Evolutionary conservation across 2,888 invertebrate species (phyloP), one percentile per base, ranked within the genome.

Genomic region (Parnassius orleans): DNA sequence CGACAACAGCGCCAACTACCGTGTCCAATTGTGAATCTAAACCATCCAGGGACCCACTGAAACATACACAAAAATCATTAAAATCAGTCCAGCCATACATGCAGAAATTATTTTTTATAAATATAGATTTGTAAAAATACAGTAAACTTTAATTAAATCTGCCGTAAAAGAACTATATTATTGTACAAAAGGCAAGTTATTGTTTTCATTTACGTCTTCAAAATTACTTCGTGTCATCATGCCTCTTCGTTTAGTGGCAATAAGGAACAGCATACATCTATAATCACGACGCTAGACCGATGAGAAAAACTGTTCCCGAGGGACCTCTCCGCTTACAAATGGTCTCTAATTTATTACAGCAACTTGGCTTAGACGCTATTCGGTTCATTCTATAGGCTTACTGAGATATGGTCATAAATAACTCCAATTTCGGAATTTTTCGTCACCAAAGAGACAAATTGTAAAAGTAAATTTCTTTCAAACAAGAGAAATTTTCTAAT

Each of bases 271-370:
- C 47, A 52, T 50, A 48, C 53, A 48, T 60, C 42, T 60, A 47
- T 54, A 60, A 54, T 60, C 48, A 48, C 60, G 48, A 44, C 14
- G 11, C 60, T 60, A 12, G 43, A 44, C 41, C 51, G 44, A 42
- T 33, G 55, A 48, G 61, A 11, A 41, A 55, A 43, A 64, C 59
- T 60, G 65, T 41, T 65, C 65, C 66, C 67, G 53, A 59, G 50
- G 61, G 66, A 63, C 64, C 55, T 64, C 63, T 68, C 48, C 61
- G 67, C 65, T 63, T 67, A 68, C 66, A 69, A 69, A 68, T 67
- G 64, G 53, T 57, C 63, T 58, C 63, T 65, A 68, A 69, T 69
- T 69, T 69, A 69, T 69, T 67, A 67, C 47, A 66, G 62, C 60
- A 54, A 54, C 55, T 60, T 54, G 54, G 42, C 48, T 60, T 60